Evolutionary conservation across 2,888 invertebrate species (phyloP).

Genomic region (Flexamia atlantica): DNA sequence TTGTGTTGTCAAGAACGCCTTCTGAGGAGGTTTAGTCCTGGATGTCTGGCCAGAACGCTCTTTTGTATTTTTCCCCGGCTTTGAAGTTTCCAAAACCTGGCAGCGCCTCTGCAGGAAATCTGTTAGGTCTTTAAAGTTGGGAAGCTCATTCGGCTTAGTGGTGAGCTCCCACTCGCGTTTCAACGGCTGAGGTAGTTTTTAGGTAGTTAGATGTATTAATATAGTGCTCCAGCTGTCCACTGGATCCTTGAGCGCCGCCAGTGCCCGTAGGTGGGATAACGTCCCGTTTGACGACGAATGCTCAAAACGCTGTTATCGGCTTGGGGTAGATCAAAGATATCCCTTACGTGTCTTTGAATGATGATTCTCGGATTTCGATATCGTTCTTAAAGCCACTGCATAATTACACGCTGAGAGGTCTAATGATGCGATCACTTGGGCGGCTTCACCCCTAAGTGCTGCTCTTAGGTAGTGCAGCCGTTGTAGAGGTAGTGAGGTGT

Average conservation of each 20-base stretch:
- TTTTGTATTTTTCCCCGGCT: not conserved
- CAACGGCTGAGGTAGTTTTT: conserved; percentile 19
- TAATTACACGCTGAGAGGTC: not conserved
- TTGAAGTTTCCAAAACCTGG: conserved; percentile 31
- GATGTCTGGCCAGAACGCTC: no score
- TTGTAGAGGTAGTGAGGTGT: no score
- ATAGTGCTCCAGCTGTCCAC: conserved; percentile 57
- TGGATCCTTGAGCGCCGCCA: conserved; percentile 47
- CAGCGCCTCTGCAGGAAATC: conserved; percentile 15
- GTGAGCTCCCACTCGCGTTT: conserved; percentile 39
- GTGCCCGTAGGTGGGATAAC: conserved; percentile 39
- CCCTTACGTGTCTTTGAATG: conserved; percentile 65
- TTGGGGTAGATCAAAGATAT: conserved; percentile 33
- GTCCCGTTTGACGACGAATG: conserved; percentile 55
- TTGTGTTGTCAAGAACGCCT: not conserved
- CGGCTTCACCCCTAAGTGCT: conserved; percentile 26
- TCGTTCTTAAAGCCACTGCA: not conserved
- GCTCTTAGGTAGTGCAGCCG: conserved; percentile 5
- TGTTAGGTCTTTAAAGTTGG: not conserved
- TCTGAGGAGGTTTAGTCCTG: not conserved
- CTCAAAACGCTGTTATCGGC: conserved; percentile 72
- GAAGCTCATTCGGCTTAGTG: conserved; percentile 8
- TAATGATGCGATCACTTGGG: not conserved
- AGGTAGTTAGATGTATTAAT: conserved; percentile 12
- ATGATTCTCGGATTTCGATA: conserved; percentile 13